These are phyloP conservation scores for Oxyruncus cristatus DNA, from an alignment of 2,113 vertebrate species.

Conservation along the genomic window DNA sequence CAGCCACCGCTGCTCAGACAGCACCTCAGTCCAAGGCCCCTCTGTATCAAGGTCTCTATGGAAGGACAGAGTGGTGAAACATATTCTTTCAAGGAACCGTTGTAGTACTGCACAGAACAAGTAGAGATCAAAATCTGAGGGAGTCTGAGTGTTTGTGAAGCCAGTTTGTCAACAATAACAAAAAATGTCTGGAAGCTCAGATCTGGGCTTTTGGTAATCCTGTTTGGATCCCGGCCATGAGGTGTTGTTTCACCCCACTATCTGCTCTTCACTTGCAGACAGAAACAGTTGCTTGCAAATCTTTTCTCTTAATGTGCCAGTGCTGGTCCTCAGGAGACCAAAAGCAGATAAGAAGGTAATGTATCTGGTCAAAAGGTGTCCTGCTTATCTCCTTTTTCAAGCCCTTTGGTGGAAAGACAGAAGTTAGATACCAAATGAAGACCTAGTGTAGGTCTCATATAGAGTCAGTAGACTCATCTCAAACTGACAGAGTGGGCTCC, in stretches of 20 bases:
- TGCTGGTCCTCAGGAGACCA: not conserved
- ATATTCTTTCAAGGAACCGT: not conserved
- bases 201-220: not conserved
- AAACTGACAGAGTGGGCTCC: not conserved
- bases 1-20: not conserved
- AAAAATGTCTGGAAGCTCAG: not conserved
- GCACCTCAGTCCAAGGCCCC: not conserved
- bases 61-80: not conserved
- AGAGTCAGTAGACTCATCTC: too few species aligned
- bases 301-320: not conserved
- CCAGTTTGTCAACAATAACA: not conserved
- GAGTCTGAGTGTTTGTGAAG: not conserved
- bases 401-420: not conserved
- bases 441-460: too few species aligned
- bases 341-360: not conserved
- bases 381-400: not conserved
- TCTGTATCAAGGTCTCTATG: not conserved
- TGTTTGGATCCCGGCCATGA: fast-evolving
- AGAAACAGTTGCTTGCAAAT: not conserved
- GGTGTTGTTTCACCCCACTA: not conserved
- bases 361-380: not conserved
- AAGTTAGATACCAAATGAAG: not conserved
- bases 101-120: not conserved
- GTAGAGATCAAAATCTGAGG: not conserved
- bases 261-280: not conserved